phyloP scores from a whole-genome alignment of 2,888 invertebrate species.

The Caenorhabditis sulstoni region DNA sequence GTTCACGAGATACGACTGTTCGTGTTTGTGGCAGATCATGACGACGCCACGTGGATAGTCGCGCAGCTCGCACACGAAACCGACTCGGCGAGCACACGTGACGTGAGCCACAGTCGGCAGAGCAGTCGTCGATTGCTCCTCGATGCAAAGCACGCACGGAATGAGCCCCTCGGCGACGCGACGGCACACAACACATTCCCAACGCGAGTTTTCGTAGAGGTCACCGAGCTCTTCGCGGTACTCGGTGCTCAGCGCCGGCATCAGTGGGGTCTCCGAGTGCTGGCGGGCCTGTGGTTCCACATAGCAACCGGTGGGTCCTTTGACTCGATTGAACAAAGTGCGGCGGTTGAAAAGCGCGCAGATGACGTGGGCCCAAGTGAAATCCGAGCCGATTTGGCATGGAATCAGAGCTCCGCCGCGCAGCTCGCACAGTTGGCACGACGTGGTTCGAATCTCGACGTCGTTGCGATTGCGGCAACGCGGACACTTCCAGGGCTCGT shows the following conservation, averaged over 20 bases:
- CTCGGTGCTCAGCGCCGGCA: conserved; percentile 1
- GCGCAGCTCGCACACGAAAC: conserved; percentile 61
- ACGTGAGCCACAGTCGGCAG: conserved; percentile 81
- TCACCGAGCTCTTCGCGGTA: conserved; percentile 49
- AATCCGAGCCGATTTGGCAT: conserved; percentile 52
- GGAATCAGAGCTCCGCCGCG: conserved; percentile 74
- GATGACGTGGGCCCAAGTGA: conserved; percentile 73
- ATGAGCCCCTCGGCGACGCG: conserved; percentile 47
- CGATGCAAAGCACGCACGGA: conserved; percentile 50
- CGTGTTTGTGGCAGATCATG: conserved; percentile 63
- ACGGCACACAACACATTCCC: conserved; percentile 59
- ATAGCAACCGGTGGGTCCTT: conserved; percentile 46
- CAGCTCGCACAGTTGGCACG: conserved; percentile 73
- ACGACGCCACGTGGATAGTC: conserved; percentile 53
- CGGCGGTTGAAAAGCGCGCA: conserved; percentile 70
- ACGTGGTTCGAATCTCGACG: conserved; percentile 58
- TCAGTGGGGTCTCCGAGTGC: conserved; percentile 5
- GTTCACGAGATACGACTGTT: conserved; percentile 17
- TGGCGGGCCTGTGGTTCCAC: conserved; percentile 46
- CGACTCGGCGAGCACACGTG: conserved; percentile 84
- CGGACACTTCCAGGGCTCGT: conserved; percentile 65
- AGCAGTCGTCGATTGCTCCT: conserved; percentile 78
- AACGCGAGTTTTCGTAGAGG: conserved; percentile 45
- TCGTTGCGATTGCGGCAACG: conserved; percentile 66
- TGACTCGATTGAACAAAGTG: conserved; percentile 37